phyloP scores from a whole-genome alignment of 2,113 vertebrate genomes.

The Cygnus buccinator region DNA sequence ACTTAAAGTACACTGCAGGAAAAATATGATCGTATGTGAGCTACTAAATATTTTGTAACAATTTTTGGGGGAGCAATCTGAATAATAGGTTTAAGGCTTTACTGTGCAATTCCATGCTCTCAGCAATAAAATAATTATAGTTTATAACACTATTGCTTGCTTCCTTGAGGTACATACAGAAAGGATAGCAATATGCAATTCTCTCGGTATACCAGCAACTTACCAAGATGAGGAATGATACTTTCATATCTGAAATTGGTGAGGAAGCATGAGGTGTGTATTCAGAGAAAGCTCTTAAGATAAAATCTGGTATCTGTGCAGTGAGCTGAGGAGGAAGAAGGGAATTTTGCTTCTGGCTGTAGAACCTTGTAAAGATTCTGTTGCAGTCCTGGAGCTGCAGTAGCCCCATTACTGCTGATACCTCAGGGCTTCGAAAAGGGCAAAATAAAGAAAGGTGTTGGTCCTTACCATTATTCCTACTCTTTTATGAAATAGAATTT shows the following conservation, averaged over 20 bases:
- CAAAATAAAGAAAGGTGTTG: background rate
- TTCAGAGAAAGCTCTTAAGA: background rate
- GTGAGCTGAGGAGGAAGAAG: background rate
- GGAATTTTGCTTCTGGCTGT: conserved; percentile 2
- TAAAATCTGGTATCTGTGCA: background rate
- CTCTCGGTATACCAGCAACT: background rate
- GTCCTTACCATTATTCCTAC: background rate
- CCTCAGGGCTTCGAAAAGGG: background rate
- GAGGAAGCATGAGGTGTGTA: background rate
- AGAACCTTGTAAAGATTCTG: background rate
- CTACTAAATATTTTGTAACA: background rate
- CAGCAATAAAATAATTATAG: background rate
- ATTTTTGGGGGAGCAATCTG: background rate
- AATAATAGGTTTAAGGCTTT: conserved; percentile 8
- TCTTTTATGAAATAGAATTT: background rate
- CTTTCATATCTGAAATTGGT: background rate
- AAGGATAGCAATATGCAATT: background rate
- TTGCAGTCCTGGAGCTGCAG: background rate
- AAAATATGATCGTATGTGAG: background rate
- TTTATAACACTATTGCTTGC: background rate
- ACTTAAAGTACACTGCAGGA: background rate
- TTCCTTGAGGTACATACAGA: background rate
- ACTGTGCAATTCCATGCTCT: background rate
- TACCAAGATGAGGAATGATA: background rate
- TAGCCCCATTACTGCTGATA: background rate